Evolutionary conservation across 2,888 invertebrate species (phyloP).

Genomic region (Cinara cedri): DNA sequence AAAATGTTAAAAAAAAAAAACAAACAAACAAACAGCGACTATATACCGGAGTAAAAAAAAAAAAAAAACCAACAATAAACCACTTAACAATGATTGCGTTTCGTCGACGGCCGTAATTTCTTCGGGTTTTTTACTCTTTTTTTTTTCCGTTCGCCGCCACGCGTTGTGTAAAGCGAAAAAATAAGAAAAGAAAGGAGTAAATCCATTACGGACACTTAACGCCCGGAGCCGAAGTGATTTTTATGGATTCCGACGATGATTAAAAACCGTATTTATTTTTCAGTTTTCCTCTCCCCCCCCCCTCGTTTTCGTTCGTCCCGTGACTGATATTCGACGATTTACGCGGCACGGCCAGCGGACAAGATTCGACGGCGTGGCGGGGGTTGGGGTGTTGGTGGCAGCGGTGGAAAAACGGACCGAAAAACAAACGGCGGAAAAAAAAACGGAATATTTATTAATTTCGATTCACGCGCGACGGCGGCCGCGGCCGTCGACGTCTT

Average conservation of each 20-base stretch:
- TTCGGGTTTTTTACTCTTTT: too few relatives aligned
- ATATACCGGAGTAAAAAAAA: neutral
- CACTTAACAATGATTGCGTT: slow-evolving; percentile 53
- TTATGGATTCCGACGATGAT: slow-evolving; percentile 55
- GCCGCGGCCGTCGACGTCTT: neutral
- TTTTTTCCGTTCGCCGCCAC: neutral
- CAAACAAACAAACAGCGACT: neutral
- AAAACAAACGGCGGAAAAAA: neutral
- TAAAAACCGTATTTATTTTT: slow-evolving; percentile 45
- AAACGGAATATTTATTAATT: slow-evolving; percentile 39
- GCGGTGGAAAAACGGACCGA: neutral
- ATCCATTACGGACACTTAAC: slow-evolving; percentile 53
- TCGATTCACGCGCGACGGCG: slow-evolving; percentile 4
- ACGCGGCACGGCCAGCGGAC: neutral
- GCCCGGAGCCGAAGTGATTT: slow-evolving; percentile 40
- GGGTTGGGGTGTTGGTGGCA: too few relatives aligned
- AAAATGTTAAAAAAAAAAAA: slow-evolving; percentile 7
- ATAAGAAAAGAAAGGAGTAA: slow-evolving; percentile 41
- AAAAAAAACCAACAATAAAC: slow-evolving; percentile 28
- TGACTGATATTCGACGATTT: slow-evolving; percentile 46
- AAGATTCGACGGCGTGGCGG: neutral
- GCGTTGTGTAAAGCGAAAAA: neutral
- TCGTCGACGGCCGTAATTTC: slow-evolving; percentile 19
- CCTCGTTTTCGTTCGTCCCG: neutral
- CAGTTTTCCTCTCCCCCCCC: neutral